Evolutionary conservation across 2,113 vertebrate species (phyloP).

Genomic region (Lanius collurio): DNA sequence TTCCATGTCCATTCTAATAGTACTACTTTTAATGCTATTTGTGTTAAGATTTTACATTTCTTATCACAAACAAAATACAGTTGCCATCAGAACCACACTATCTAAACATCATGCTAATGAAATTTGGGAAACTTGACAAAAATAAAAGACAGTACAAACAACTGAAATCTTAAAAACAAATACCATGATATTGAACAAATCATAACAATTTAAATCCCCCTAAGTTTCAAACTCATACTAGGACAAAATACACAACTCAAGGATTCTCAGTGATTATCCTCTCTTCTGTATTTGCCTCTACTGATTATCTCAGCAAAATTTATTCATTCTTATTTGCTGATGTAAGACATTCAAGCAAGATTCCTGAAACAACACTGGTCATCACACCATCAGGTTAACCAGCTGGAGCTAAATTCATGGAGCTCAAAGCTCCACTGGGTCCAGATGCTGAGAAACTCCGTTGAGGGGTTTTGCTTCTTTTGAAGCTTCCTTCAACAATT

Average conservation of each 20-base stretch:
- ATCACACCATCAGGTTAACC: background rate
- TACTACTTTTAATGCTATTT: background rate
- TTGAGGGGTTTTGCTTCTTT: background rate
- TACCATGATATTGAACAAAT: background rate
- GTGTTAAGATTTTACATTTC: background rate
- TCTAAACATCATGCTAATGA: background rate
- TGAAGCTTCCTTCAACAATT: background rate
- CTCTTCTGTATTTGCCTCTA: background rate
- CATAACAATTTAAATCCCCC: accelerated
- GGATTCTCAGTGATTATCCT: background rate
- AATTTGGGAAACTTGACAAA: background rate
- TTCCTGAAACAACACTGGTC: background rate
- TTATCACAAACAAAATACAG: background rate
- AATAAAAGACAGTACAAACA: background rate
- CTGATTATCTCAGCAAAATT: background rate
- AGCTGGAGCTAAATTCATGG: background rate
- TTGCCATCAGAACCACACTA: background rate
- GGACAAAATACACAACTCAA: background rate
- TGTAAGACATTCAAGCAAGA: background rate
- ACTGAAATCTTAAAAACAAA: background rate
- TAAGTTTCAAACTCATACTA: background rate
- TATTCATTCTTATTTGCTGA: background rate
- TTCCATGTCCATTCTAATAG: background rate
- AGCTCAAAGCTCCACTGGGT: background rate
- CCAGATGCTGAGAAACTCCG: background rate